Evolutionary conservation across 2,888 invertebrate species (phyloP).

Genomic region (Eustalomyia histrio): DNA sequence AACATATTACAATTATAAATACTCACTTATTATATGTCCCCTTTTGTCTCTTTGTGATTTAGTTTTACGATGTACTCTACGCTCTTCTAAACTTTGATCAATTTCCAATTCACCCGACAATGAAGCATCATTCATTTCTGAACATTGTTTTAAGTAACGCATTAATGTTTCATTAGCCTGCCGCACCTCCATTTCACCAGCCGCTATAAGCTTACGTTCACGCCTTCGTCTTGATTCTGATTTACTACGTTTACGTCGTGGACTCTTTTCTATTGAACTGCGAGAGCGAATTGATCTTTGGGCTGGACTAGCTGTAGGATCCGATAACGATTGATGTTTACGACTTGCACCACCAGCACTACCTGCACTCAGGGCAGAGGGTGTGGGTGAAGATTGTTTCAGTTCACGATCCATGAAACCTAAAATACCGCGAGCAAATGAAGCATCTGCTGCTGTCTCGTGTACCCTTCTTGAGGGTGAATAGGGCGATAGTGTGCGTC

Average conservation of each 20-base stretch:
- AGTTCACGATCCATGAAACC: constrained; percentile 79
- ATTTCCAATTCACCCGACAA: constrained; percentile 79
- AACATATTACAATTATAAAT: background rate
- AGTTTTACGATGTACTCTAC: constrained; percentile 79
- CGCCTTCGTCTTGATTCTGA: constrained; percentile 79
- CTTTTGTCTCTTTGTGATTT: constrained; percentile 79
- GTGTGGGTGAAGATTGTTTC: constrained; percentile 76
- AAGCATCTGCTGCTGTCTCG: constrained; percentile 71
- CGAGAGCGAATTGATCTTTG: constrained; percentile 79
- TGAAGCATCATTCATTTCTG: constrained; percentile 80
- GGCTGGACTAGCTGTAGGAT: constrained; percentile 79
- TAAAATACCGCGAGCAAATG: constrained; percentile 78
- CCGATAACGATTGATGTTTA: constrained; percentile 78
- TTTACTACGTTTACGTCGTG: constrained; percentile 79
- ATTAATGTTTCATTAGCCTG: constrained; percentile 79
- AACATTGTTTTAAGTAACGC: constrained; percentile 79
- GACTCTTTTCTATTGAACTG: constrained; percentile 79
- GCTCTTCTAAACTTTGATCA: constrained; percentile 78
- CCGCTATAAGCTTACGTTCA: constrained; percentile 79
- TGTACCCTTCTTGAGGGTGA: constrained; percentile 69
- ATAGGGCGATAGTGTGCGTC: constrained; percentile 74
- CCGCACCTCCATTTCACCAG: constrained; percentile 79
- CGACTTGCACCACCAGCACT: constrained; percentile 72
- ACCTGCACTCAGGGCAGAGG: constrained; percentile 72
- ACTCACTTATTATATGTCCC: constrained; percentile 78